Conservation (phyloP, 2,797 vertebrate species). For the Heterohyrax brucei region DNA sequence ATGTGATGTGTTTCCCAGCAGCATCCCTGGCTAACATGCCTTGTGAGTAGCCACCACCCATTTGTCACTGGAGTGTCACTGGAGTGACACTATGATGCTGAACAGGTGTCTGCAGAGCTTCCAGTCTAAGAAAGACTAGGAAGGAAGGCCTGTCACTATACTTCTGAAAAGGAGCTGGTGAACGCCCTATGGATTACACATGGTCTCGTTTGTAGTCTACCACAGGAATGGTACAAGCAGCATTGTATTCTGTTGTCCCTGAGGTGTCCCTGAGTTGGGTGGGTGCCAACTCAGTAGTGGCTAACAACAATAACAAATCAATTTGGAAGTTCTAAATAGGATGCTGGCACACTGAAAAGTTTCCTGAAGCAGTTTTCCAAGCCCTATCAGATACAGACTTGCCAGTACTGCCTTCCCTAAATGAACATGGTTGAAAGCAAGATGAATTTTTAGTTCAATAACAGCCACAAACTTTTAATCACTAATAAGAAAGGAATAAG, state of each 20-base stretch:
- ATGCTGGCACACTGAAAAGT: background rate
- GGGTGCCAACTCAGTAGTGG: background rate
- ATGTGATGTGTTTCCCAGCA: no score
- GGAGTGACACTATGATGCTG: no score
- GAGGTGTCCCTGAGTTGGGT: background rate
- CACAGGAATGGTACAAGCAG: no score
- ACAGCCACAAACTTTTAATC: background rate
- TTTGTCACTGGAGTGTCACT: no score
- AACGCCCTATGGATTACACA: no score
- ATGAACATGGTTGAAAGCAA: conserved; percentile 19
- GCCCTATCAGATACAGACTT: background rate
- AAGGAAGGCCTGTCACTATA: no score
- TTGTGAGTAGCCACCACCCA: background rate
- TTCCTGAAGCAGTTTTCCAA: conserved; percentile 46
- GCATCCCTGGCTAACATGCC: background rate
- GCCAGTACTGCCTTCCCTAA: background rate
- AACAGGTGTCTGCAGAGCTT: no score
- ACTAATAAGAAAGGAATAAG: background rate
- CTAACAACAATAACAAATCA: background rate
- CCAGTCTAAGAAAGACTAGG: no score
- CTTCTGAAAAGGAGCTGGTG: no score
- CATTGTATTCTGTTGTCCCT: background rate
- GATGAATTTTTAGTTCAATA: conserved; percentile 47
- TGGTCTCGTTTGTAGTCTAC: no score
- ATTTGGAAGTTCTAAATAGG: conserved; percentile 1